phyloP scores from a whole-genome alignment of 2,888 invertebrate genomes.

The Meloe dianella region DNA sequence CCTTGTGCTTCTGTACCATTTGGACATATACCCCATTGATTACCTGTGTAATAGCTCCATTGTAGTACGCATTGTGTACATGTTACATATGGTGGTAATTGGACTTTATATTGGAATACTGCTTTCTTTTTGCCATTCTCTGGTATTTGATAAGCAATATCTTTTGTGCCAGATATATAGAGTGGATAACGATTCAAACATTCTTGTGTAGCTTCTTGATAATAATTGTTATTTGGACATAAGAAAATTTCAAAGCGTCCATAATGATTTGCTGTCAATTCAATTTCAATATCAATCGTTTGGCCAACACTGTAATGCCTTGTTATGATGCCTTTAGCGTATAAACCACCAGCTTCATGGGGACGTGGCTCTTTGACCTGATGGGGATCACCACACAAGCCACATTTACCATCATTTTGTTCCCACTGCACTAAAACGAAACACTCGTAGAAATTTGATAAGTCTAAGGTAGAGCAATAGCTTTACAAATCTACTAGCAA shows the following conservation, averaged over 20 bases:
- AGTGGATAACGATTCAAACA: conserved; percentile 84
- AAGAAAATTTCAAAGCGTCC: conserved; percentile 85
- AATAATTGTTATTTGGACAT: conserved; percentile 85
- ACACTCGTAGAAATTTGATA: too few species aligned
- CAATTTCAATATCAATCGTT: conserved; percentile 85
- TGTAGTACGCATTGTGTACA: conserved; percentile 91
- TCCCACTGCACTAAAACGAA: conserved; percentile 79
- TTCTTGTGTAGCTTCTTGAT: conserved; percentile 77
- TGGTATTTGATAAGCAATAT: conserved; percentile 59
- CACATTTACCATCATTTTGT: conserved; percentile 84
- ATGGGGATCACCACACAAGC: conserved; percentile 88
- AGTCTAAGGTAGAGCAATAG: too few species aligned
- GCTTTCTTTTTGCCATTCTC: conserved; percentile 57
- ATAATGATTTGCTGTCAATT: conserved; percentile 88
- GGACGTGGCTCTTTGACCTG: conserved; percentile 75
- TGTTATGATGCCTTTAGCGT: conserved; percentile 83
- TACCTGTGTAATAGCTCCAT: conserved; percentile 92
- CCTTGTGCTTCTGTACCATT: conserved; percentile 89
- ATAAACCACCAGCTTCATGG: conserved; percentile 88
- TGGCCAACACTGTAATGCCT: conserved; percentile 83
- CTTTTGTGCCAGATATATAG: conserved; percentile 74
- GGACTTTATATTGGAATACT: conserved; percentile 70
- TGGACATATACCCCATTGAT: conserved; percentile 88
- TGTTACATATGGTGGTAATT: conserved; percentile 80
- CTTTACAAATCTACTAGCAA: too few species aligned